Evolutionary conservation across 1,140 invertebrate genomes (phyloP), one percentile per base, ranked within the genome.

Genomic region (Geopemphigus sp.): DNA sequence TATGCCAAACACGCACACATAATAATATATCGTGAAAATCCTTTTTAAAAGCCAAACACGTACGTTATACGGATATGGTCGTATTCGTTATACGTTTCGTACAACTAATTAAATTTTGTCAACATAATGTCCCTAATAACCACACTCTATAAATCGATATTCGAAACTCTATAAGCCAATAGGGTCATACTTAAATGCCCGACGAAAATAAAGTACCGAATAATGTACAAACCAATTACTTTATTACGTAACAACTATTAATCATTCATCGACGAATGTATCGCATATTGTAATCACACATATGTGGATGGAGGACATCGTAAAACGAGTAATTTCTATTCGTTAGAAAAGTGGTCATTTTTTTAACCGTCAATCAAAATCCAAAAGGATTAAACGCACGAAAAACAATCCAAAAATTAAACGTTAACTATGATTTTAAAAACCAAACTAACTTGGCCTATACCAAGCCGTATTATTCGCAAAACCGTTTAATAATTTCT

Each of bases 61-160:
- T 72, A 29, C 12, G 19, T 53, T 12, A 29, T 29, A 72, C 29
- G 15, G 17, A 54, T 72, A 54, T 22, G 17, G 26, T 29, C 10
- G 50, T 50, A 50, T n/a, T 54, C 68, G 10, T 54, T 54, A 54
- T 53, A 70, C 24, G 11, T 15, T 70, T 70, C 24, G 24, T 53
- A 47, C n/a, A 70, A 53, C 22, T 70, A 70, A 70, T 70, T 29
- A 54, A 6, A 72, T 72, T 29, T 29, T 72, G 50, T 53, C 68
- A 50, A 72, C 26, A 72, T 54, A 53, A 53, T 54, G 22, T 32
- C 24, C 68, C 68, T 53, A n/a, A 47, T 14, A 53, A 54, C 68
- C 24, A 66, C 39, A 70, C 66, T 50, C 24, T 12, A 72, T 54
- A 72, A 72, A 72, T 50, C 14, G n/a, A 2, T 68, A 68, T 68